A percentile compares a stretch with the other conserved stretches of the same genome.
phyloP scores from a whole-genome alignment of 2,113 vertebrate species.

The Garra rufa region DNA sequence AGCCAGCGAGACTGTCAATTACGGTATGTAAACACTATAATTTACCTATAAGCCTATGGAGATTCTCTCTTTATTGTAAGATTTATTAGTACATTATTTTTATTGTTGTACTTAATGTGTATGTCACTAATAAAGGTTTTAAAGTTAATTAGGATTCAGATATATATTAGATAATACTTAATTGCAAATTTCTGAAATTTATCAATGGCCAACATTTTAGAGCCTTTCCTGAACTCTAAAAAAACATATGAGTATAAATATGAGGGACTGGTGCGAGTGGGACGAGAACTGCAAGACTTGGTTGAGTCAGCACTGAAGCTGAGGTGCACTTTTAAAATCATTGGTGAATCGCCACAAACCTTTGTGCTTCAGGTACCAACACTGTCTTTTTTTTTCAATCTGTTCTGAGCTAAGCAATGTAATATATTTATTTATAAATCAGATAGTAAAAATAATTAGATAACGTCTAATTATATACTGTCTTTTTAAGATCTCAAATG shows the following conservation, averaged over 20 bases:
- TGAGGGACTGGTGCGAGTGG: slow-evolving; percentile 70
- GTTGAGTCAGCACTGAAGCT: slow-evolving; percentile 71
- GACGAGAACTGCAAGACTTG: slow-evolving; percentile 66
- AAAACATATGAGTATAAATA: slow-evolving; percentile 78
- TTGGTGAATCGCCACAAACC: slow-evolving; percentile 57
- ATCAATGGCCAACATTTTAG: slow-evolving; percentile 60
- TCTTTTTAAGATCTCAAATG: slow-evolving; percentile 67
- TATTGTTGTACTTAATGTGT: not conserved
- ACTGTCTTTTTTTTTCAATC: not conserved
- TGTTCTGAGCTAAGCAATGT: not conserved
- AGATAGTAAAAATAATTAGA: not conserved
- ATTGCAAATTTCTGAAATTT: not conserved
- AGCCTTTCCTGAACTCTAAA: slow-evolving; percentile 64
- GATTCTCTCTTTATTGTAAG: not conserved
- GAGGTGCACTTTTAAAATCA: slow-evolving; percentile 69
- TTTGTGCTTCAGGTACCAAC: slow-evolving; percentile 74
- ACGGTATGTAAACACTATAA: slow-evolving; percentile 71
- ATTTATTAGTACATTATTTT: not conserved
- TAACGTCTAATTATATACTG: not conserved
- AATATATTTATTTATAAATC: not conserved
- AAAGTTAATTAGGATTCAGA: not conserved
- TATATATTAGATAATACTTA: not conserved
- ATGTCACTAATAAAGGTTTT: not conserved
- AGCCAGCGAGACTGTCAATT: slow-evolving; percentile 70
- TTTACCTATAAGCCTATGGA: not conserved